Percentiles rank a stretch among this genome's conserved stretches.
Conservation (phyloP, 2,797 vertebrate genomes). For the Rhinogobio ventralis region DNA sequence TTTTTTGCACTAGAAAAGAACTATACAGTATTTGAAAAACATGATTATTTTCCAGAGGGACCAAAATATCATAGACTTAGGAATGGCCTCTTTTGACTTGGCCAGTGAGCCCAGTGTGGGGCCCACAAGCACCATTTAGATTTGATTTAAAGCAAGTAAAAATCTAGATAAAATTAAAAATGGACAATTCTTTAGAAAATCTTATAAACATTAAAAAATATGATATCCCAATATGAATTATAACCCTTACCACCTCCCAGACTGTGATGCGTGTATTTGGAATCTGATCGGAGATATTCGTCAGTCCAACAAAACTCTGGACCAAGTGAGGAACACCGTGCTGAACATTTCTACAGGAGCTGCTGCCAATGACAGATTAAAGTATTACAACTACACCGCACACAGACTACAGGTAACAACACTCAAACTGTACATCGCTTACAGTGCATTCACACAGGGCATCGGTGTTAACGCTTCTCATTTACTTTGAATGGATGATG, state of each 20-base stretch:
- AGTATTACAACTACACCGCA: constrained; percentile 88
- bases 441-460: too few relatives aligned
- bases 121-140: not conserved
- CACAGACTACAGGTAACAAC: constrained; percentile 78
- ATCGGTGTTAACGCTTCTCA: too few relatives aligned
- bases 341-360: constrained; percentile 92
- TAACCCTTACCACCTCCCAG: constrained; percentile 67
- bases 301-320: constrained; percentile 83
- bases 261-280: constrained; percentile 95
- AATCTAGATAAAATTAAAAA: not conserved
- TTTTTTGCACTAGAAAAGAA: not conserved
- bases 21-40: not conserved
- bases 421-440: not conserved
- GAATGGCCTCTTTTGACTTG: not conserved
- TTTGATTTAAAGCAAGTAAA: not conserved
- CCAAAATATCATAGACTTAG: not conserved
- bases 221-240: not conserved
- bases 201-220: not conserved
- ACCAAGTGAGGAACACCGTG: constrained; percentile 85
- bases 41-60: not conserved
- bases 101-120: too few relatives aligned
- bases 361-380: constrained; percentile 88
- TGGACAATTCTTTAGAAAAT: not conserved
- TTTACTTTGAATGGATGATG: too few relatives aligned
- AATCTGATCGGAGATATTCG: constrained; percentile 90